These are phyloP conservation scores for Taenioides sp. DNA, from an alignment of 2,797 vertebrate species.

Conservation along the genomic window DNA sequence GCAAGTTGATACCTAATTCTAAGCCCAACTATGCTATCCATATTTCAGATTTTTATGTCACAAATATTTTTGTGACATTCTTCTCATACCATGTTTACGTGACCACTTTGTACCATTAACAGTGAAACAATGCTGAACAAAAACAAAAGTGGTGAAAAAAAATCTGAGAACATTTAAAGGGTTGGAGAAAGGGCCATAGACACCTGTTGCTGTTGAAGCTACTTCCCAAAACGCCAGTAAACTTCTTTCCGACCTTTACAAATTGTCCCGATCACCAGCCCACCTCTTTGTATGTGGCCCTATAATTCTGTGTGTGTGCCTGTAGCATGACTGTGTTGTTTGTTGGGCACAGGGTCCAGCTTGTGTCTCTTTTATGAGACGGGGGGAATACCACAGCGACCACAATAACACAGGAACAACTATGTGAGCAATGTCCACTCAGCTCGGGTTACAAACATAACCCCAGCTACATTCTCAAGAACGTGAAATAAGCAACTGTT, in stretches of 20 bases:
- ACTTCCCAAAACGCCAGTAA: conserved; percentile 35
- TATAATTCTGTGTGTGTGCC: conserved; percentile 76
- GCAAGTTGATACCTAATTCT: too few relatives aligned
- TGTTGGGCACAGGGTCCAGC: conserved; percentile 68
- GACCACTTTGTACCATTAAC: neutral
- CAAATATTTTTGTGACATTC: neutral
- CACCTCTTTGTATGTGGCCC: conserved; percentile 62
- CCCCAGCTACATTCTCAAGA: conserved; percentile 59
- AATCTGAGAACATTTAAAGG: neutral
- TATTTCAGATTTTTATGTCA: too few relatives aligned
- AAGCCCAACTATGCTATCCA: too few relatives aligned
- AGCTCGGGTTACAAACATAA: conserved; percentile 77
- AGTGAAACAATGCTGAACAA: neutral
- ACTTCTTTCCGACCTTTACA: conserved; percentile 50
- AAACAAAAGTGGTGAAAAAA: neutral
- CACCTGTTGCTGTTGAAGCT: neutral
- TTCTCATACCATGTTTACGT: neutral
- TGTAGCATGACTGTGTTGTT: conserved; percentile 69
- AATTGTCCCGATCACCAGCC: conserved; percentile 62
- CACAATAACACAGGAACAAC: conserved; percentile 77
- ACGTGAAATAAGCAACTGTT: conserved; percentile 37
- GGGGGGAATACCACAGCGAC: conserved; percentile 71
- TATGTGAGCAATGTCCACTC: conserved; percentile 79
- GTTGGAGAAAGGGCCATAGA: neutral
- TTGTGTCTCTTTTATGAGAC: conserved; percentile 72